These are phyloP conservation scores for Columba guinea DNA, from an alignment of 2,797 vertebrate species.

Conservation along the genomic window DNA sequence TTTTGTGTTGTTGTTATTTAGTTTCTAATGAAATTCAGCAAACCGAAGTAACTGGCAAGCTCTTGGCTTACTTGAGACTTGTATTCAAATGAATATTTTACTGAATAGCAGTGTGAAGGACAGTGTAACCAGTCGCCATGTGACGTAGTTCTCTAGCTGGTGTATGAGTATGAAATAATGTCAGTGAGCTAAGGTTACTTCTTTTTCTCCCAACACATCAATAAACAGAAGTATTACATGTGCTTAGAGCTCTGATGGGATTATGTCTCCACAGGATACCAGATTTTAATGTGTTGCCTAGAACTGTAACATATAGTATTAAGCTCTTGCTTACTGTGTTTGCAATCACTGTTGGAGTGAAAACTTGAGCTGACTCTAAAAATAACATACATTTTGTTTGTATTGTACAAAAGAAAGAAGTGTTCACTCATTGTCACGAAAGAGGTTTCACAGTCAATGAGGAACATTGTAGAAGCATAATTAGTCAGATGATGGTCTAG, in stretches of 20 bases:
- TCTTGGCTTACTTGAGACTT: neutral
- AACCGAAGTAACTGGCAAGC: neutral
- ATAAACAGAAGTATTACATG: slow-evolving; percentile 3
- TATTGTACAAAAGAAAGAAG: neutral
- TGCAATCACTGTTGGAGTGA: neutral
- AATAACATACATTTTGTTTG: neutral
- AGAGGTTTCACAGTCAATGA: neutral
- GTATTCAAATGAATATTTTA: neutral
- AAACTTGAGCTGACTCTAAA: neutral
- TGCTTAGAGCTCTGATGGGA: slow-evolving; percentile 40
- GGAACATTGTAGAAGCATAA: neutral
- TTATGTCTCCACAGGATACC: slow-evolving; percentile 22
- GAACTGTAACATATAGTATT: neutral
- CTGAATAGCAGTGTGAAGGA: neutral
- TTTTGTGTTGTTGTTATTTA: neutral
- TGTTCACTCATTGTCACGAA: neutral
- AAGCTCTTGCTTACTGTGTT: neutral
- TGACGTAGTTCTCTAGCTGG: neutral
- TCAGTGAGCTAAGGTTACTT: neutral
- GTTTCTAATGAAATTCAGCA: neutral
- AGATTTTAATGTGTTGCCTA: neutral
- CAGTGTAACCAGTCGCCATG: neutral
- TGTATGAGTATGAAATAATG: neutral
- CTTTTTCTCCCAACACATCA: neutral
- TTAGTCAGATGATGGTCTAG: neutral